These are phyloP conservation scores for Zaprionus kolodkinae DNA, from an alignment of 1,140 invertebrate genomes.

Conservation along the genomic window DNA sequence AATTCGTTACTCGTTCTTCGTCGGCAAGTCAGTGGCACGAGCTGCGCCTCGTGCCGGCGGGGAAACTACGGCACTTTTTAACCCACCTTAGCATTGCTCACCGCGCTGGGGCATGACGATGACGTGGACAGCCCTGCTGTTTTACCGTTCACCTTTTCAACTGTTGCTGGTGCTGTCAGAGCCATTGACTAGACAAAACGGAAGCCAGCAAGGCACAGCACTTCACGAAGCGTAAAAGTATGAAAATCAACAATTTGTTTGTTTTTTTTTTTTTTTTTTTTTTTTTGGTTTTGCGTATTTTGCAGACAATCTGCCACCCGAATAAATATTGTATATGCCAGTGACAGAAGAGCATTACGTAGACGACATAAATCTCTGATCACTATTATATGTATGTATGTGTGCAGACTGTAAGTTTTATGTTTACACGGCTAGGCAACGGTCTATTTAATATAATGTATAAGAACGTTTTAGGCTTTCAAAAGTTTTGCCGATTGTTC, in stretches of 20 bases:
- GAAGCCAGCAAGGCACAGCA: slow-evolving; percentile 44
- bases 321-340: slow-evolving; percentile 8
- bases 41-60: slow-evolving; percentile 66
- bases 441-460: not conserved
- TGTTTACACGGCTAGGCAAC: slow-evolving; percentile 7
- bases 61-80: slow-evolving; percentile 48
- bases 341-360: slow-evolving; percentile 31
- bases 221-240: slow-evolving; percentile 66
- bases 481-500: too few species aligned
- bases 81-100: slow-evolving; percentile 23
- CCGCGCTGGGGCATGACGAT: slow-evolving; percentile 69
- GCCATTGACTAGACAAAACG: slow-evolving; percentile 67
- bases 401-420: not conserved
- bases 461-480: too few species aligned
- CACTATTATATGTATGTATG: slow-evolving; percentile 31
- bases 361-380: slow-evolving; percentile 73
- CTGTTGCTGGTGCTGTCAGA: slow-evolving; percentile 65
- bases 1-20: slow-evolving; percentile 25
- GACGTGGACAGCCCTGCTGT: slow-evolving; percentile 46
- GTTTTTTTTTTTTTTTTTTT: slow-evolving; percentile 51
- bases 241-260: slow-evolving; percentile 63
- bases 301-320: slow-evolving; percentile 25
- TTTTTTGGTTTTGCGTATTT: slow-evolving; percentile 35
- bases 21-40: slow-evolving; percentile 74
- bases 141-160: slow-evolving; percentile 59